phyloP scores from a whole-genome alignment of 2,888 invertebrate genomes.

The Watsonalla cultraria region DNA sequence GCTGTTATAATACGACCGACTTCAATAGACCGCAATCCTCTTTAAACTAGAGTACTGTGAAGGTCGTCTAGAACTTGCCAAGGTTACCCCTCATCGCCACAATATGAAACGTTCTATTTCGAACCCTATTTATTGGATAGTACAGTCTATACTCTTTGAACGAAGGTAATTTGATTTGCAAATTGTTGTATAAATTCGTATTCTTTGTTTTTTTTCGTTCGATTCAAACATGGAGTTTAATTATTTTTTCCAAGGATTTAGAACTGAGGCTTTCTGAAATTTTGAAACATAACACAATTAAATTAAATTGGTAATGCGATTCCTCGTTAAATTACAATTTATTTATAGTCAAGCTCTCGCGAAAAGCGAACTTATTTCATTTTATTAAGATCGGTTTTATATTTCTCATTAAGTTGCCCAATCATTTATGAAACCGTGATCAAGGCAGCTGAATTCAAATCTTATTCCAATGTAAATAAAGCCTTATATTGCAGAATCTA shows the following conservation, averaged over 20 bases:
- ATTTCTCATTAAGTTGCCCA: too few relatives aligned
- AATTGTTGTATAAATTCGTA: not conserved
- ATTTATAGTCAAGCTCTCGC: too few relatives aligned
- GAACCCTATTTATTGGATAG: not conserved
- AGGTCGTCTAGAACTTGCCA: conserved; percentile 27
- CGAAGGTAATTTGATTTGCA: not conserved
- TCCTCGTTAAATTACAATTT: too few relatives aligned
- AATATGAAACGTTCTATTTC: not conserved
- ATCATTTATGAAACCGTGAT: too few relatives aligned
- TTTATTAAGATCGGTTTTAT: too few relatives aligned
- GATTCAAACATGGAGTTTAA: not conserved
- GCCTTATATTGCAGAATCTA: conserved; percentile 16
- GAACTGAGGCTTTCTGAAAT: not conserved
- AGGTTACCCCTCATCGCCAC: conserved; percentile 4
- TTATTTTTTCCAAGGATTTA: not conserved
- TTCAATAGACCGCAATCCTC: conserved; percentile 17
- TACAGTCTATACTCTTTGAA: not conserved
- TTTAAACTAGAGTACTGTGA: conserved; percentile 11
- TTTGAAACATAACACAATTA: not conserved
- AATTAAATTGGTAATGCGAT: not conserved
- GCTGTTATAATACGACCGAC: conserved; percentile 16
- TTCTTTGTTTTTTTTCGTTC: not conserved
- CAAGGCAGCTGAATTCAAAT: too few relatives aligned
- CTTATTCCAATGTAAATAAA: not conserved
- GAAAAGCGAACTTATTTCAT: too few relatives aligned